Evolutionary conservation across 2,113 vertebrate species (phyloP).

Genomic region (Pyxicephalus adspersus): DNA sequence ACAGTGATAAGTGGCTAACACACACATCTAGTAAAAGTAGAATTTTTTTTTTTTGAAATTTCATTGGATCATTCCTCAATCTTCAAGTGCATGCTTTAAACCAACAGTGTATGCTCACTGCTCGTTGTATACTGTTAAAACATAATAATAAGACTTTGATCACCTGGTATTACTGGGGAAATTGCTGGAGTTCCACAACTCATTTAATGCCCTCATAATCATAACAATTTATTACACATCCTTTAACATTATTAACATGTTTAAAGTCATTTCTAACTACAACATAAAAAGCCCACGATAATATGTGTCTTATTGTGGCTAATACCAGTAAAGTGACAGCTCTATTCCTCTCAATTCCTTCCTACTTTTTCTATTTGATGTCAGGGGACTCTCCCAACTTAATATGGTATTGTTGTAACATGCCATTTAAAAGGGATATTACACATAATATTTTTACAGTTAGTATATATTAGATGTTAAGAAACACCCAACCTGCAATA

Average conservation of each 20-base stretch:
- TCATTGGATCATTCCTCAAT: too few species aligned
- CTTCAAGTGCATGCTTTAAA: too few species aligned
- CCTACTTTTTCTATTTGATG: not conserved
- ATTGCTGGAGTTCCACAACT: not conserved
- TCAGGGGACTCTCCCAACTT: conserved; percentile 26
- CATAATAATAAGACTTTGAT: not conserved
- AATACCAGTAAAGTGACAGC: not conserved
- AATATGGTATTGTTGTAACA: conserved; percentile 15
- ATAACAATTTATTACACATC: conserved; percentile 12
- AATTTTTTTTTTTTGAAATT: not conserved
- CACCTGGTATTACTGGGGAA: not conserved
- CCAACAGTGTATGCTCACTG: too few species aligned
- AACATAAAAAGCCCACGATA: conserved; percentile 3
- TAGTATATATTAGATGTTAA: not conserved
- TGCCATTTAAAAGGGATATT: not conserved
- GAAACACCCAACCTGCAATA: not conserved
- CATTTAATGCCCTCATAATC: not conserved
- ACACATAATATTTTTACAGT: conserved; percentile 11
- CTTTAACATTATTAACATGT: not conserved
- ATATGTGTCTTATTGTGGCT: not conserved
- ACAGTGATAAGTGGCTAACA: too few species aligned
- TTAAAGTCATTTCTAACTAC: conserved; percentile 14
- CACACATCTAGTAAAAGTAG: not conserved
- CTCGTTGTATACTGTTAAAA: too few species aligned
- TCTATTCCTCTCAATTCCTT: conserved; percentile 1